These are phyloP conservation scores for Buteo buteo DNA, from an alignment of 2,113 vertebrate genomes.

Conservation along the genomic window DNA sequence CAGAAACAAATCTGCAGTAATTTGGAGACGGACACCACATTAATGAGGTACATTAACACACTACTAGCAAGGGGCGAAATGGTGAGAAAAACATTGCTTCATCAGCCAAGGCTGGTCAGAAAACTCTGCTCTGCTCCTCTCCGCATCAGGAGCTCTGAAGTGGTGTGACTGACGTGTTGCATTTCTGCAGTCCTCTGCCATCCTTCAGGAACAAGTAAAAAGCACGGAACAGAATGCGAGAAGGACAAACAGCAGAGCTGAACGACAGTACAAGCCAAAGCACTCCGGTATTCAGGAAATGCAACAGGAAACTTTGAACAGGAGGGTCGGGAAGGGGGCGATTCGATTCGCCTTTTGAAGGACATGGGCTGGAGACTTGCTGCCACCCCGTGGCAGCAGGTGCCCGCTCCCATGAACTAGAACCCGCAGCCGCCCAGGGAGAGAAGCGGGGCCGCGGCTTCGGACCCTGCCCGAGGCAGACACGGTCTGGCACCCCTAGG, in stretches of 20 bases:
- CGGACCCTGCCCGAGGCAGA: background rate
- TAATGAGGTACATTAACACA: background rate
- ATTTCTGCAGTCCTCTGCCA: background rate
- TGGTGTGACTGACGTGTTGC: background rate
- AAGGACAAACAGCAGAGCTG: background rate
- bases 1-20: background rate
- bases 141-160: background rate
- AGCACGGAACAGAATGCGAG: background rate
- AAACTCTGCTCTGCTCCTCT: background rate
- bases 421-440: fast-evolving
- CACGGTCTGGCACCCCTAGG: fast-evolving
- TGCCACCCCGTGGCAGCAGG: background rate
- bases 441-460: no score
- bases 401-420: fast-evolving
- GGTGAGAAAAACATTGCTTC: background rate
- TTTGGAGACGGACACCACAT: background rate
- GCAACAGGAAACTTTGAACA: background rate
- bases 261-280: fast-evolving
- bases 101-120: background rate
- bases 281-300: fast-evolving
- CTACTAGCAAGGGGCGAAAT: background rate
- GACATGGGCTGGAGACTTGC: fast-evolving
- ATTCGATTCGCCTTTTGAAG: background rate
- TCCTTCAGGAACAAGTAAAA: background rate
- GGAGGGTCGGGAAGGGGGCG: fast-evolving